Evolutionary conservation across 2,113 vertebrate species (phyloP), one percentile per base, ranked within the genome.

Genomic region (Atrichornis clamosus): DNA sequence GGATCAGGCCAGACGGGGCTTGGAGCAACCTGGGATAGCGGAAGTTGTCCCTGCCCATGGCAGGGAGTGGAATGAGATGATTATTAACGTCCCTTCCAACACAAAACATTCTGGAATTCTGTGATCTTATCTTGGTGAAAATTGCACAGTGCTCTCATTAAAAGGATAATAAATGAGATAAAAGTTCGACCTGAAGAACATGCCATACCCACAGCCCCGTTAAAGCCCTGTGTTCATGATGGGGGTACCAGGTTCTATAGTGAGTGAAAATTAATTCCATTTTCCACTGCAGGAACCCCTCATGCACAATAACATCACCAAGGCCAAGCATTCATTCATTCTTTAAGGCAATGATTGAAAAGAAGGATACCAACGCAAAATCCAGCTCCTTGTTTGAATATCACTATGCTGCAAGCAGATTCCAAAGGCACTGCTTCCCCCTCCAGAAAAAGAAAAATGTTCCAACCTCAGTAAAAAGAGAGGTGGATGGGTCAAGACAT

Each of bases 381-480:
- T 19, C 21, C 83, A 53, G 37, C 47, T 70, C n/a, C 41, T 46
- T 6, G 2, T 28, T 85, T 26, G 50, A 37, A 17, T 30, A 30
- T n/a, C 22, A 26, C 37, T 49, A 3, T 20, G 58, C 37, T 67
- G 42, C 15, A 83, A 83, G 65, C 0, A 33, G 10, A 56, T 64
- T n/a, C 49, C 44, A 70, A 63, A 70, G n/a, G 50, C 15, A 9
- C 7, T 3, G 6, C 6, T 41, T 15, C 9, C 10, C 22, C 3
- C 11, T 30, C 60, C 20, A 24, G 64, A 9, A 44, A 37, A 81
- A 23, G 2, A 46, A 42, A 49, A 78, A 65, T 0, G 15, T 53
- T 37, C 49, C 2, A 0, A 6, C 9, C 27, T 11, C 0, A 0
- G 18, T 35, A 30, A 84, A 73, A 62, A 33, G 11, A 20, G 49